phyloP scores from a whole-genome alignment of 2,888 invertebrate species.

The Thymelicus sylvestris region DNA sequence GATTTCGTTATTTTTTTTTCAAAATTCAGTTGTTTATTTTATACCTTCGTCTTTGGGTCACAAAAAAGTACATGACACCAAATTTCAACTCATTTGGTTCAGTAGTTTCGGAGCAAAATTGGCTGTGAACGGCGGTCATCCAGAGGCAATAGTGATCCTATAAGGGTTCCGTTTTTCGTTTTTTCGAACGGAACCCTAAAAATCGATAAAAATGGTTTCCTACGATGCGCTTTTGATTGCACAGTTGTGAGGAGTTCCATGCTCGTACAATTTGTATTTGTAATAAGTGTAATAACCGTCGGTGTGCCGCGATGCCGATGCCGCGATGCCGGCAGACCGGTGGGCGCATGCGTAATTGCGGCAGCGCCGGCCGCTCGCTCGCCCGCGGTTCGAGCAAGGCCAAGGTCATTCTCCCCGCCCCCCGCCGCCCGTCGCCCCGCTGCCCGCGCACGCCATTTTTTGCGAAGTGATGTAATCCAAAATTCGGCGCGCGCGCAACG shows the following conservation, averaged over 20 bases:
- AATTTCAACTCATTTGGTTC: too few species aligned
- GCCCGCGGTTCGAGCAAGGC: constrained; percentile 80
- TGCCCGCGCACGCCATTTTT: constrained; percentile 73
- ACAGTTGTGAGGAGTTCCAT: constrained; percentile 34
- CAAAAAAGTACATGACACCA: too few species aligned
- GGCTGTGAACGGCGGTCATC: too few species aligned
- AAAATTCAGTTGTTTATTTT: too few species aligned
- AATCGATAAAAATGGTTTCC: neutral
- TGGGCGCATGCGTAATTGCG: constrained; percentile 80
- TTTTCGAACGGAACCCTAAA: too few species aligned
- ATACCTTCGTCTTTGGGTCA: too few species aligned
- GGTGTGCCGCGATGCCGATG: too few species aligned
- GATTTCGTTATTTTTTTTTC: too few species aligned
- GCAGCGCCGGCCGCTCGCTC: constrained; percentile 72
- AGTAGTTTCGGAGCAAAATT: too few species aligned
- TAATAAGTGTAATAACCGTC: constrained; percentile 48
- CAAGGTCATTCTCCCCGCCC: constrained; percentile 66
- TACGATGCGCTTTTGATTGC: neutral
- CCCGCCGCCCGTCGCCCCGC: constrained; percentile 44
- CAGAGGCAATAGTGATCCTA: too few species aligned
- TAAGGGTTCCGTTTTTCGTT: too few species aligned
- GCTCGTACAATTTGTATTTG: constrained; percentile 31
- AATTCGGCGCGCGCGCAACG: constrained; percentile 79
- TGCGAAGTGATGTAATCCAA: constrained; percentile 81
- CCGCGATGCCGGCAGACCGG: constrained; percentile 66